Base-by-base conservation (phyloP, 2,113 vertebrate species). In the Actenoides lindsayi region DNA sequence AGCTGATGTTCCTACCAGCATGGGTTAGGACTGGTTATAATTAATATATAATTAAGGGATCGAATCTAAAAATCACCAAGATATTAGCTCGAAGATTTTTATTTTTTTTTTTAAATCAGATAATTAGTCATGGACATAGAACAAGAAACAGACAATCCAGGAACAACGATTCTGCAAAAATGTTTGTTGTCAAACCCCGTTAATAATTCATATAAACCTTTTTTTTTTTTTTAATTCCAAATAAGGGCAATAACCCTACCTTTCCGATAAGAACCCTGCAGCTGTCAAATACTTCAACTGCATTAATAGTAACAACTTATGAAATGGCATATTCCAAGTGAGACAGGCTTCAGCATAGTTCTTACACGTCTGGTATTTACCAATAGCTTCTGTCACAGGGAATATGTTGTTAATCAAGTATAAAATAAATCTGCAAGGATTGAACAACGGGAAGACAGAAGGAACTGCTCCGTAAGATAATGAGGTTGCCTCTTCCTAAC, bases 21-120 rank as follows among this genome's bases (percentile, higher is more conserved):
- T 0, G 5, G 17, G 16, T 74, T 65, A 57, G 44, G 25, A 31
- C 28, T n/a, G 54, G 54, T 41, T 37, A 46, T 60, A 90, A 95
- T 86, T 89, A 89, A 39, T 16, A 44, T 37, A 46, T 60, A 90
- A 95, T 86, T 89, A 89, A 39, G 18, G n/a, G 42, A 95, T 78
- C 51, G 92, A 84, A 53, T 59, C 51, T 81, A 81, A 90, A 90
- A 62, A 71, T 87, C 51, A 70, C 0, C 21, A 75, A 71, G 59
- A 17, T 57, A 67, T 13, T 56, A 74, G 68, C 42, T 89, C 71
- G 69, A 51, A 39, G 39, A 63, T 44, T 50, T 10, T 23, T 25
- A 39, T 79, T 51, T 83, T 70, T 56, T 51, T 24, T 44, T 42
- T 65, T 42, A 19, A 6, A 82, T 64, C 2, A 84, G 25, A 20